Conservation (phyloP, 2,113 vertebrate genomes). For the Pungitius pungitius region DNA sequence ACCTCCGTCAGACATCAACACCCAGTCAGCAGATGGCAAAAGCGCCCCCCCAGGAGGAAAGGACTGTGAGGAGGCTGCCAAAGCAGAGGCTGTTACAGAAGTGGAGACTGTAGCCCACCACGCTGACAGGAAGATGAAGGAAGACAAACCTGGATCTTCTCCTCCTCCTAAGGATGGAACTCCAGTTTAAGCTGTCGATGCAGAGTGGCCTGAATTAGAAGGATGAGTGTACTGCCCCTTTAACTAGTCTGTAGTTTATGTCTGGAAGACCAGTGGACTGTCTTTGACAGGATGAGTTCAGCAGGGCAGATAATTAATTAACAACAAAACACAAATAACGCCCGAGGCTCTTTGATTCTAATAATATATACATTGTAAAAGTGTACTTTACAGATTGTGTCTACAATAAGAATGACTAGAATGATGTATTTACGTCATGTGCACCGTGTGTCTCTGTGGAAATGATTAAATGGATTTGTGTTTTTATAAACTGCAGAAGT, state of each 20-base stretch:
- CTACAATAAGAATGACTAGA: constrained; percentile 52
- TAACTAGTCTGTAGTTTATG: constrained; percentile 25
- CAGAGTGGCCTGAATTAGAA: constrained; percentile 8
- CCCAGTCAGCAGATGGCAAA: constrained; percentile 17
- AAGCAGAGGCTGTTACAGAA: constrained; percentile 20
- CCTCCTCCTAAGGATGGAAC: constrained; percentile 77
- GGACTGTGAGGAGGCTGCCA: constrained; percentile 34
- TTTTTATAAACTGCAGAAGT: constrained; percentile 54
- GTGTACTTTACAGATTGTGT: constrained; percentile 42
- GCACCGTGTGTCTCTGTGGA: constrained; percentile 43
- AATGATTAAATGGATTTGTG: constrained; percentile 61
- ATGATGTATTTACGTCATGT: constrained; percentile 49
- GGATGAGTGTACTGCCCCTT: constrained; percentile 26
- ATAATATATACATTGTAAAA: constrained; percentile 50
- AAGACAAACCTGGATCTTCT: constrained; percentile 38
- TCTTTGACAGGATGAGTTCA: constrained; percentile 31
- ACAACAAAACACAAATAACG: constrained; percentile 29
- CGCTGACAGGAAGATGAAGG: constrained; percentile 18
- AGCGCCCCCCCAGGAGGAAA: constrained; percentile 9
- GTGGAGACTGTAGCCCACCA: constrained; percentile 32
- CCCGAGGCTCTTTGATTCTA: constrained; percentile 37
- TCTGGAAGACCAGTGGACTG: constrained; percentile 31
- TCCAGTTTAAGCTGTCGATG: constrained; percentile 71
- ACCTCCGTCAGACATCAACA: constrained; percentile 3
- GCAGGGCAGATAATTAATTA: constrained; percentile 21